Base-by-base conservation (phyloP, 2,888 invertebrate species). In the Volucella inflata region DNA sequence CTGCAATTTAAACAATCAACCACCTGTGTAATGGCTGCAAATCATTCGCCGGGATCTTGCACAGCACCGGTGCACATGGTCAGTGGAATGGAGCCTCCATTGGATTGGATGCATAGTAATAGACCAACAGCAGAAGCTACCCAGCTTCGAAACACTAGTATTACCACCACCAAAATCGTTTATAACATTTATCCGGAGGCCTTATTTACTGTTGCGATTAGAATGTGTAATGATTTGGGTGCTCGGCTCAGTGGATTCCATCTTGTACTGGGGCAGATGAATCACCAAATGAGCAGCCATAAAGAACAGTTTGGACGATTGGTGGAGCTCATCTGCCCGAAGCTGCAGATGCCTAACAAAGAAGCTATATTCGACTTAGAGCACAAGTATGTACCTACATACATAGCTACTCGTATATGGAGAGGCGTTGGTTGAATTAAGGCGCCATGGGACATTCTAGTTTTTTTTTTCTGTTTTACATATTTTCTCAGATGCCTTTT, bases 141-240 rank as follows among this genome's bases (percentile, higher is more conserved):
- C 65, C 38, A 21, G 36, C 42, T 40, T 65, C 72, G 42, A 64
- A 82, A 55, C 67, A 72, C 67, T 46, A 67, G 42, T 60, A 50
- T 59, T 55, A 74, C 68, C 67, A 57, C 72, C 51, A 46, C 75
- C 74, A 48, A 84, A 84, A 75, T 70, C 70, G 79, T 65, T 84
- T 79, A 79, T 55, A 70, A 74, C 57, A 75, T 59, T 40, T 60
- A 59, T 70, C 79, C 75, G 16, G 59, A 38, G 79, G 84, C 70
- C 65, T 71, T 79, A 79, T 84, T 79, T 84, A 79, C 84, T 79
- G 84, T 84, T 84, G 84, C 79, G 80, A 80, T 84, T 76, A 84
- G 80, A 84, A 84, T 71, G 38, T 70, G 71, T 75, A 84, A 84
- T 65, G 74, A 79, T 83, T 64, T 79, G 67, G 79, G 75, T 71